These are phyloP conservation scores for Pangasius krempfi DNA, from an alignment of 2,797 vertebrate genomes.

Conservation along the genomic window DNA sequence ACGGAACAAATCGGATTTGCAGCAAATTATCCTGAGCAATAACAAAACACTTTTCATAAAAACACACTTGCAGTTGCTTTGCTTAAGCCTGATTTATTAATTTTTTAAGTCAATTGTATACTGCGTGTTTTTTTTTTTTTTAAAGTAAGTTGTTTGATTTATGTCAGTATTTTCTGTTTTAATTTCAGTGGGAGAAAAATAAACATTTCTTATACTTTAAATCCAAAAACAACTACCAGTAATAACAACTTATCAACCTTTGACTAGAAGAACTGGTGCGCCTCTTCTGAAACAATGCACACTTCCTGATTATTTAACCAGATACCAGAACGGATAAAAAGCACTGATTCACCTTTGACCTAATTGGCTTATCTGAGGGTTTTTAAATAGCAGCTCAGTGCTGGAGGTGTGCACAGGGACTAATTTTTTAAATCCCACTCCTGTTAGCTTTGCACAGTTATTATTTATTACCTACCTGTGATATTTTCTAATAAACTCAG, in stretches of 20 bases:
- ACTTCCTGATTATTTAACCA: slow-evolving; percentile 21
- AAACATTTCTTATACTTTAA: background rate
- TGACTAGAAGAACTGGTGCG: no score
- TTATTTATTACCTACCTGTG: background rate
- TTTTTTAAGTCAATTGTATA: background rate
- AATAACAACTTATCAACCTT: background rate
- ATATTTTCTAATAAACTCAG: background rate
- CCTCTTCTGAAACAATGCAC: slow-evolving; percentile 2
- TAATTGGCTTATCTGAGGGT: background rate
- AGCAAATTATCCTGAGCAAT: background rate
- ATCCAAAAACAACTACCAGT: background rate
- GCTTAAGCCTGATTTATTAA: background rate
- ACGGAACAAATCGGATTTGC: background rate
- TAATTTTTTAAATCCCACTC: background rate
- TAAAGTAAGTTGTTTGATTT: background rate
- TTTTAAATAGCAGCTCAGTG: background rate
- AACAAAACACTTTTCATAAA: background rate
- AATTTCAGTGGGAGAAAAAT: background rate
- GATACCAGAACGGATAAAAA: slow-evolving; percentile 5
- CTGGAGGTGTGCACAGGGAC: background rate
- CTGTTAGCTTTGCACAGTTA: background rate
- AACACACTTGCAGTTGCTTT: background rate
- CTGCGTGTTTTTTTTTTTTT: background rate
- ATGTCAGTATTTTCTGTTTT: background rate
- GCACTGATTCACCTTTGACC: background rate